Evolutionary conservation across 2,797 vertebrate genomes (phyloP).

Genomic region (Sebastes nivosus): DNA sequence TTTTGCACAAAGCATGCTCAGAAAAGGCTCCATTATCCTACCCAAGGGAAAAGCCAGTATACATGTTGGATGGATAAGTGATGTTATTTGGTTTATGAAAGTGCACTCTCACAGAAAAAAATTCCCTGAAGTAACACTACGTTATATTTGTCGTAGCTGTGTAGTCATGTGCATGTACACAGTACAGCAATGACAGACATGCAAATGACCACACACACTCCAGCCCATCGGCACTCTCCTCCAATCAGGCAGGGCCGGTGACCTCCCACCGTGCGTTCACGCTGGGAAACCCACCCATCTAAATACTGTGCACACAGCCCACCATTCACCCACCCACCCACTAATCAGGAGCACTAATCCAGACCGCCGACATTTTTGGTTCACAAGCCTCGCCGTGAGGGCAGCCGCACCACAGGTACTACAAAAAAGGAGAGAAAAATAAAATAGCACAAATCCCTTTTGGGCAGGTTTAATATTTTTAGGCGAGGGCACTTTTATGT

Average conservation of each 20-base stretch:
- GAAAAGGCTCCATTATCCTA: not conserved
- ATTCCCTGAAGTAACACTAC: not conserved
- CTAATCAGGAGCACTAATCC: conserved; percentile 62
- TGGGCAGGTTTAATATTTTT: conserved; percentile 76
- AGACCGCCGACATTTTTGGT: conserved; percentile 52
- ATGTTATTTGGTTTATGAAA: not conserved
- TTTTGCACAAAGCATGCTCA: not conserved
- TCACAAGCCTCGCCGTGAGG: conserved; percentile 53
- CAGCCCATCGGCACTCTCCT: conserved; percentile 18
- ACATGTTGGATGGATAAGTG: not conserved
- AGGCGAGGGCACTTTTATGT: conserved; percentile 67
- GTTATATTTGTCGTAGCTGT: not conserved
- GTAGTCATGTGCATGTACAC: not conserved
- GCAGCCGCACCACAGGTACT: conserved; percentile 46
- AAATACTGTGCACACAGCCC: conserved; percentile 45
- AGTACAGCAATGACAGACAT: conserved; percentile 2
- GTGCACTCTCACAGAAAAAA: not conserved
- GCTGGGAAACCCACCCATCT: conserved; percentile 35
- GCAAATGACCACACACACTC: conserved; percentile 25
- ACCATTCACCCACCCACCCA: conserved; percentile 37
- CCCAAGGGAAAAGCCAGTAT: not conserved
- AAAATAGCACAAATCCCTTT: conserved; percentile 71
- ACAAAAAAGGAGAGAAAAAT: conserved; percentile 40
- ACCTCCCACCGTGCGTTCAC: conserved; percentile 43
- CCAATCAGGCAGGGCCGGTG: conserved; percentile 39